Conservation (phyloP, 2,797 vertebrate species). For the Siniperca undulata region DNA sequence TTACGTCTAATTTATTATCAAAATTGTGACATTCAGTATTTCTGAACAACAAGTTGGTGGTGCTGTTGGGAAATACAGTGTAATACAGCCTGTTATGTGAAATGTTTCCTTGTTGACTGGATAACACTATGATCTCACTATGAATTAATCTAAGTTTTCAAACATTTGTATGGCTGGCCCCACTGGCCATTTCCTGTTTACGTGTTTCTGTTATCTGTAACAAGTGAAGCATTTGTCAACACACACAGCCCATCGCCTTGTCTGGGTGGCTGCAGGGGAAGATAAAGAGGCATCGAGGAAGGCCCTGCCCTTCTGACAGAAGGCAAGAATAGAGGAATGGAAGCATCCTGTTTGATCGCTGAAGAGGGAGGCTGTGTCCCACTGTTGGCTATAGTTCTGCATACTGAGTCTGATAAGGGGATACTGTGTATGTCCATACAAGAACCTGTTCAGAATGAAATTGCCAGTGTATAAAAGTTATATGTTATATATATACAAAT, state of each 20-base stretch:
- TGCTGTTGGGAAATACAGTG: not conserved
- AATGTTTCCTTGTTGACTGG: conserved; percentile 1
- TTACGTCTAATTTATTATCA: not conserved
- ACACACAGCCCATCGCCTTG: conserved; percentile 57
- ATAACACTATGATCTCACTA: conserved; percentile 15
- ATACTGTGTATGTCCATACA: not conserved
- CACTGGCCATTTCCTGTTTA: conserved; percentile 69
- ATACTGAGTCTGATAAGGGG: conserved; percentile 68
- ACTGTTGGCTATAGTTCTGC: conserved; percentile 65
- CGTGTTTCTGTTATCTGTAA: conserved; percentile 74
- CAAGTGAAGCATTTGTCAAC: conserved; percentile 76
- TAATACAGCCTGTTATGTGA: not conserved
- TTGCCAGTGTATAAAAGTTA: not conserved
- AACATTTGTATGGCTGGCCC: conserved; percentile 28
- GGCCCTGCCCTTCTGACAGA: conserved; percentile 61
- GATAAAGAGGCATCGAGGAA: conserved; percentile 72
- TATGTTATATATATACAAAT: not conserved
- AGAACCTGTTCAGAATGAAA: conserved; percentile 22
- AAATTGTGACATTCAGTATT: not conserved
- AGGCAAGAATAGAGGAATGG: conserved; percentile 63
- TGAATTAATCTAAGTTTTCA: conserved; percentile 41
- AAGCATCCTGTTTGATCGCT: conserved; percentile 71
- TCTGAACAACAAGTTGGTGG: not conserved
- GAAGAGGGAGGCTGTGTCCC: conserved; percentile 59
- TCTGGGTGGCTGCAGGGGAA: conserved; percentile 68